Evolutionary conservation across 2,888 invertebrate species (phyloP).

Genomic region (Rhingia campestris): DNA sequence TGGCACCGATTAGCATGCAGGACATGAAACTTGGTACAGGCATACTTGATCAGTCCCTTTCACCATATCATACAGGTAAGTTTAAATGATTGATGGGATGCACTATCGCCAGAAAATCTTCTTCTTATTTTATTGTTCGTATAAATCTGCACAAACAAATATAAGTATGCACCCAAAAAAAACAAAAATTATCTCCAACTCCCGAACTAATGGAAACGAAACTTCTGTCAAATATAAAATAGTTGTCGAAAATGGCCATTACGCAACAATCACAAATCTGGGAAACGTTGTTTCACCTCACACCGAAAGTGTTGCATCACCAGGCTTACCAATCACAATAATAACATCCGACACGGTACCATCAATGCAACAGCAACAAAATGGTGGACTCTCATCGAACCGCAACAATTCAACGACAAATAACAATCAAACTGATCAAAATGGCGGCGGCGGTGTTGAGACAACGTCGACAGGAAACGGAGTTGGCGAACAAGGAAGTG

Average conservation of each 20-base stretch:
- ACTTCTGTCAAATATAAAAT: constrained; percentile 41
- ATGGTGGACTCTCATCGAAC: constrained; percentile 34
- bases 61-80: constrained; percentile 89
- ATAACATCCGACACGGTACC: constrained; percentile 63
- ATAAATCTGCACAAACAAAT: constrained; percentile 33
- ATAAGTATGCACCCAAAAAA: constrained; percentile 14
- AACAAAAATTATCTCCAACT: constrained; percentile 1
- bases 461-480: constrained; percentile 26
- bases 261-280: constrained; percentile 76
- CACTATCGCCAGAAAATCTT: constrained; percentile 2
- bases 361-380: constrained; percentile 67
- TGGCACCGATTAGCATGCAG: constrained; percentile 90
- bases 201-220: constrained; percentile 29
- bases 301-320: constrained; percentile 75
- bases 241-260: constrained; percentile 77
- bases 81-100: constrained; percentile 11
- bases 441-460: constrained; percentile 49
- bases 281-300: constrained; percentile 75
- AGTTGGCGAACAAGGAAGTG: constrained; percentile 39
- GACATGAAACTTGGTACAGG: constrained; percentile 88
- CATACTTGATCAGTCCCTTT: constrained; percentile 86
- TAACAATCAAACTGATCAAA: constrained; percentile 60
- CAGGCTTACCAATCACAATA: constrained; percentile 76
- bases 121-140: background rate
- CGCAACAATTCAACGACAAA: constrained; percentile 58